Percentiles rank a stretch among this genome's conserved stretches.
Conservation (phyloP, 2,888 invertebrate species). For the Catonia carolina region DNA sequence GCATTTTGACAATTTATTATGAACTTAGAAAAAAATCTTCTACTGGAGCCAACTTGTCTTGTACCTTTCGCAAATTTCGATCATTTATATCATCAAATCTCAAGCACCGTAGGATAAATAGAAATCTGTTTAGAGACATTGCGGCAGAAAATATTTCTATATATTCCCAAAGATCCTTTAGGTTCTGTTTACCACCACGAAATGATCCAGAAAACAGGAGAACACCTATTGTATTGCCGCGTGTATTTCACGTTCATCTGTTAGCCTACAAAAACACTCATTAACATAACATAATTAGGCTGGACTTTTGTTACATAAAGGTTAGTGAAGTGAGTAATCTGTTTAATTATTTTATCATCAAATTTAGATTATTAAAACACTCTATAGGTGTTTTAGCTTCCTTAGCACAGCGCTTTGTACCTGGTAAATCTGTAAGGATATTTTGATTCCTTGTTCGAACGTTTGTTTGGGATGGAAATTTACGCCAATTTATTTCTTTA, state of each 20-base stretch:
- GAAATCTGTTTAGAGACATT: constrained; percentile 3
- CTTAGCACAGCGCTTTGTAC: not conserved
- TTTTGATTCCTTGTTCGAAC: constrained; percentile 5
- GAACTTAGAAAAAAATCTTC: not conserved
- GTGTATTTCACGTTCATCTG: constrained; percentile 5
- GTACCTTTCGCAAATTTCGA: not conserved
- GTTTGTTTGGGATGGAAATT: constrained; percentile 5
- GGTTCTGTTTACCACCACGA: constrained; percentile 10
- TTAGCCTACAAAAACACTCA: constrained; percentile 3
- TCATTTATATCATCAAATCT: constrained; percentile 8
- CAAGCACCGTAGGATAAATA: not conserved
- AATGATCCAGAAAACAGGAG: constrained; percentile 4
- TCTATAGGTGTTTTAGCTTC: not conserved
- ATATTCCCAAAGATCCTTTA: constrained; percentile 11
- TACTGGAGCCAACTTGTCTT: constrained; percentile 3
- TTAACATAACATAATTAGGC: constrained; percentile 11
- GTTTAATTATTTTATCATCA: not conserved
- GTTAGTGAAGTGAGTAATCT: not conserved
- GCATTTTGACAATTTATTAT: constrained; percentile 9
- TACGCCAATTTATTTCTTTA: constrained; percentile 4
- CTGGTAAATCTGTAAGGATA: not conserved
- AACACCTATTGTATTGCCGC: constrained; percentile 9
- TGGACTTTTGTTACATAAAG: constrained; percentile 11
- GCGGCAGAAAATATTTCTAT: constrained; percentile 8
- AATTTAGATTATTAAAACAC: not conserved